A percentile compares a stretch with the other conserved stretches of the same genome.
These are phyloP conservation scores for Phoeniculus purpureus DNA, from an alignment of 2,797 vertebrate species.

Conservation along the genomic window DNA sequence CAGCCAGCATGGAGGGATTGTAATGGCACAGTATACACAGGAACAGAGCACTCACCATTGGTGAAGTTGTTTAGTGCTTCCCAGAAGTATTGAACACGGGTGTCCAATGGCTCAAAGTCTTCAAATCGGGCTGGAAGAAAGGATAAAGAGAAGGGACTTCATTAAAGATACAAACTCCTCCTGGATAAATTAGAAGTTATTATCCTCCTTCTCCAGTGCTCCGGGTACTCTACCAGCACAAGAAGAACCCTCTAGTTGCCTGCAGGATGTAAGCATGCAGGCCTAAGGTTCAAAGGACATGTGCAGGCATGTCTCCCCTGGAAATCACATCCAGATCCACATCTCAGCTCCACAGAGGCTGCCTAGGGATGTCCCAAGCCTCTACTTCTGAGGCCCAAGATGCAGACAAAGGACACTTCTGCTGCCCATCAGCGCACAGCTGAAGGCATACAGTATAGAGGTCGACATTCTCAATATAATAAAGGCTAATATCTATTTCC, in stretches of 20 bases:
- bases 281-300: not conserved
- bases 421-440: not conserved
- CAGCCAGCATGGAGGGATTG: not conserved
- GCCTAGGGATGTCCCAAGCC: not conserved
- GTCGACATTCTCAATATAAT: not conserved
- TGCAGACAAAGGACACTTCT: not conserved
- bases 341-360: not conserved
- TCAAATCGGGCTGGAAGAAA: slow-evolving; percentile 88
- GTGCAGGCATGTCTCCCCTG: not conserved
- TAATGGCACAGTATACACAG: not conserved
- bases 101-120: slow-evolving; percentile 90
- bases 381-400: not conserved
- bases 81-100: slow-evolving; percentile 94
- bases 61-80: slow-evolving; percentile 97
- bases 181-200: not conserved
- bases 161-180: not conserved
- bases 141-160: not conserved
- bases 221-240: not conserved
- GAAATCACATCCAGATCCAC: not conserved
- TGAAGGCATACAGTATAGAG: not conserved
- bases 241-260: not conserved
- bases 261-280: not conserved
- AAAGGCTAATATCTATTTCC: not conserved
- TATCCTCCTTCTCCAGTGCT: too few relatives aligned
- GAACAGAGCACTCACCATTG: slow-evolving; percentile 82